phyloP scores from a whole-genome alignment of 37 sponge, comb jelly and placozoan genomes.

The Dysidea cf. avara region DNA sequence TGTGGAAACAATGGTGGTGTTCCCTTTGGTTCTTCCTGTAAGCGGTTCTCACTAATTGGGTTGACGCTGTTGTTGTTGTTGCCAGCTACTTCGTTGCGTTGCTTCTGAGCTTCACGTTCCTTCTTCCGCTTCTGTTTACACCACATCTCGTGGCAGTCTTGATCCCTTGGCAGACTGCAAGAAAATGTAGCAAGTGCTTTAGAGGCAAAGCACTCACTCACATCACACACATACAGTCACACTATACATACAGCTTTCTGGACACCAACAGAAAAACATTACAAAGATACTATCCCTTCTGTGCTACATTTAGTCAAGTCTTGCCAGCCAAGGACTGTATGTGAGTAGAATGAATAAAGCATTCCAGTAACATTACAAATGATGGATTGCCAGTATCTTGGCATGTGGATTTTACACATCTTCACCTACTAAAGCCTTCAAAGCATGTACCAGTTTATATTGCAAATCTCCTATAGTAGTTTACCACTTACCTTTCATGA shows the following conservation, averaged over 20 bases:
- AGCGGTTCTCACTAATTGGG: conserved; percentile 1
- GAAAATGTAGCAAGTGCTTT: not conserved
- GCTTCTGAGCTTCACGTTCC: too few species aligned
- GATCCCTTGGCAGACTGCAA: conserved; percentile 78
- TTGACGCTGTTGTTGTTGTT: not conserved
- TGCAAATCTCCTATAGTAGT: too few species aligned
- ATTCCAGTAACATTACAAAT: not conserved
- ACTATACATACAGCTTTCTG: not conserved
- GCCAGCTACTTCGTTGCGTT: not conserved
- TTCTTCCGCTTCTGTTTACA: conserved; percentile 76
- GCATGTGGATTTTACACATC: too few species aligned
- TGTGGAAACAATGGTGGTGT: conserved; percentile 3
- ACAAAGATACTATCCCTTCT: too few species aligned
- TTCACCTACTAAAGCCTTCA: too few species aligned
- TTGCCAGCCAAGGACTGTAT: not conserved
- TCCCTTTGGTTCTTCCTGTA: not conserved
- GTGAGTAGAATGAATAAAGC: not conserved
- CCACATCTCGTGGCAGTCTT: conserved; percentile 99
- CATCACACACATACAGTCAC: not conserved
- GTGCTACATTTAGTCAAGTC: too few species aligned
- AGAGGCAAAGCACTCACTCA: not conserved
- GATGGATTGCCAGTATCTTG: too few species aligned
- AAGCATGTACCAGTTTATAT: too few species aligned
- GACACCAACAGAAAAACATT: too few species aligned
- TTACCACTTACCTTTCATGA: too few species aligned